Evolutionary conservation across 2,888 invertebrate genomes (phyloP).

Genomic region (Corythucha ciliata): DNA sequence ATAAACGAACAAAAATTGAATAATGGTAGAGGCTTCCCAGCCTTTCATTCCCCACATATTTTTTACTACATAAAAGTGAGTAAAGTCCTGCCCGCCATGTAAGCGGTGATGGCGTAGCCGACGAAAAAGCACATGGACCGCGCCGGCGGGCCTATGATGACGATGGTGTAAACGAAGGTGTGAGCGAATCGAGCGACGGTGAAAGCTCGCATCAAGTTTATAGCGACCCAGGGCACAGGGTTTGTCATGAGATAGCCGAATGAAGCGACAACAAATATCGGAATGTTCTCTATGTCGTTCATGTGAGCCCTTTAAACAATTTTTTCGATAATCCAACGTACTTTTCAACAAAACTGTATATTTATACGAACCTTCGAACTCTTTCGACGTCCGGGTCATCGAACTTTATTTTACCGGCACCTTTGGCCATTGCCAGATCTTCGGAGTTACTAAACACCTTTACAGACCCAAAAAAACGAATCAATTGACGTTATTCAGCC

Average conservation of each 20-base stretch:
- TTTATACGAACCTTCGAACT: constrained; percentile 45
- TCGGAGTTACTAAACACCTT: constrained; percentile 50
- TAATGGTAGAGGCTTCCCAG: no score
- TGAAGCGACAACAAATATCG: constrained; percentile 53
- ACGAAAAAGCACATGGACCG: constrained; percentile 44
- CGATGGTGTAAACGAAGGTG: constrained; percentile 54
- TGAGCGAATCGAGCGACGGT: constrained; percentile 51
- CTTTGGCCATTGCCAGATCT: constrained; percentile 40
- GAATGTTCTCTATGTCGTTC: constrained; percentile 65
- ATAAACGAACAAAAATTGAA: no score
- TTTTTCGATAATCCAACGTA: no score
- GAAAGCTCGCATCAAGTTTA: constrained; percentile 49
- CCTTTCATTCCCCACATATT: no score
- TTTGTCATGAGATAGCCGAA: constrained; percentile 52
- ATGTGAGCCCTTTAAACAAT: constrained; percentile 51
- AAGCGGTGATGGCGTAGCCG: constrained; percentile 44
- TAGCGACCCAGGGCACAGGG: constrained; percentile 47
- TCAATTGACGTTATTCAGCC: no score
- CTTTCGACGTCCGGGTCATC: constrained; percentile 48
- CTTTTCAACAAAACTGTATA: no score
- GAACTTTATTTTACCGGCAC: constrained; percentile 40
- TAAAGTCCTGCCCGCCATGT: constrained; percentile 44
- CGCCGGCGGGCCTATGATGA: constrained; percentile 52
- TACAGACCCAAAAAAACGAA: no score
- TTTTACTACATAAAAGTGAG: no score